Conservation (phyloP, 2,888 invertebrate species). For the Julus scanicus region DNA sequence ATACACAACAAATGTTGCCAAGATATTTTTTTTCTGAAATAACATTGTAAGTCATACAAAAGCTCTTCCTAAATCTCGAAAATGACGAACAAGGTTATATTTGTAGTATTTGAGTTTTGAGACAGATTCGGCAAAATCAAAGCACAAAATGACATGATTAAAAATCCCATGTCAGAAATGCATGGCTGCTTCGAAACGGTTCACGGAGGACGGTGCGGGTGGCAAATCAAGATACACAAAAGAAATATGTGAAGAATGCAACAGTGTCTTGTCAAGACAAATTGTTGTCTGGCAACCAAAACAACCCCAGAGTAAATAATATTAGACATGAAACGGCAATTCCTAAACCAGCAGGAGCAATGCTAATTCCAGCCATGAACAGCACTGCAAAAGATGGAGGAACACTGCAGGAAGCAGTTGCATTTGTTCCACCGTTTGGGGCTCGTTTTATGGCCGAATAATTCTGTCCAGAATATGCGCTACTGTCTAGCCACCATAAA, state of each 20-base stretch:
- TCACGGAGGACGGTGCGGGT: background rate
- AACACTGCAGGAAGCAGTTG: conserved; percentile 11
- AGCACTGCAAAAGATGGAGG: conserved; percentile 6
- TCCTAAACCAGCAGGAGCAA: conserved; percentile 27
- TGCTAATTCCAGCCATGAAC: conserved; percentile 16
- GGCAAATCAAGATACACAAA: conserved; percentile 32
- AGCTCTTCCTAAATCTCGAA: background rate
- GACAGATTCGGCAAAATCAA: background rate
- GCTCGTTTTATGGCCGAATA: background rate
- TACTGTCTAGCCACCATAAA: conserved; percentile 22
- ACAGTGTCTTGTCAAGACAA: conserved; percentile 37
- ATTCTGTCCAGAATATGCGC: background rate
- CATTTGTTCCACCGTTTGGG: conserved; percentile 12
- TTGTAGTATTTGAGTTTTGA: conserved; percentile 11
- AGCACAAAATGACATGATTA: conserved; percentile 8
- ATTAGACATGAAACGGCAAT: conserved; percentile 17
- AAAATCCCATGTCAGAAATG: background rate
- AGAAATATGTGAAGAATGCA: conserved; percentile 35
- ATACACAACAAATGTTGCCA: background rate
- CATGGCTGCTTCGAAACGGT: background rate
- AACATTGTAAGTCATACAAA: background rate
- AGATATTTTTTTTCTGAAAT: background rate
- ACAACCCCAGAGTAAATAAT: conserved; percentile 2
- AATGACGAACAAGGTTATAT: background rate
- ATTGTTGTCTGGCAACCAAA: conserved; percentile 24